Base-by-base conservation (phyloP, 2,888 invertebrate genomes). In the Xanthia icteritia region DNA sequence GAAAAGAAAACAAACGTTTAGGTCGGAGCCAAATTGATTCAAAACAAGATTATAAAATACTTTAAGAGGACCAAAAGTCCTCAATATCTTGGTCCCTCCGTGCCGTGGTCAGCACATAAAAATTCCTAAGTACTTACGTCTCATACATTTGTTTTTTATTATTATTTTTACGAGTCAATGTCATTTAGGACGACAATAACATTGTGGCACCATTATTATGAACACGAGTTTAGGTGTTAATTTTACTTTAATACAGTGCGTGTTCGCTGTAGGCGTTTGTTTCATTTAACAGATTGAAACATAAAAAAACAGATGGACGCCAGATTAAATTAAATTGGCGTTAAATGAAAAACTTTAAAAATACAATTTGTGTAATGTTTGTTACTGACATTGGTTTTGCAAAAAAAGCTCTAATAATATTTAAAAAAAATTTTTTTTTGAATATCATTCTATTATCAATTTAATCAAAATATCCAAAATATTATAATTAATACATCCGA, bases 181-280 rank as follows among this genome's bases (percentile, higher is more conserved):
- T 90, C 91, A 88, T 88, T 88, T 79, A 88, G 92, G 90, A 88
- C 91, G 81, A 82, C 86, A 88, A 87, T 77, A 84, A 84, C 85
- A 87, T 86, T 89, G 87, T 85, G 83, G 66, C 66, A 74, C 54
- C 79, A 77, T 69, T 71, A 73, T 42, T 51, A 13, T 65, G 31
- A 66, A 56, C 60, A 72, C 65, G 66, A 77, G 27, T 80, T 65
- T 79, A 73, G 54, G 73, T 67, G 64, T 77, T 81, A 65, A 70
- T 72, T 72, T 61, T 51, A 63, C 77, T 73, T 58, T 60, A 54
- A 63, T 69, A n/a, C 36, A 61, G 17, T 54, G 60, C 31, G 36
- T 61, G 36, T 48, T 66, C 31, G 20, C 15, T 58, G 15, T n/a
- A 20, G 9, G 15, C 17, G 15, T 51, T 69, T 66, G 3, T n/a